These are phyloP conservation scores for Craseonycteris thonglongyai DNA, from an alignment of 2,113 vertebrate genomes.

Conservation along the genomic window DNA sequence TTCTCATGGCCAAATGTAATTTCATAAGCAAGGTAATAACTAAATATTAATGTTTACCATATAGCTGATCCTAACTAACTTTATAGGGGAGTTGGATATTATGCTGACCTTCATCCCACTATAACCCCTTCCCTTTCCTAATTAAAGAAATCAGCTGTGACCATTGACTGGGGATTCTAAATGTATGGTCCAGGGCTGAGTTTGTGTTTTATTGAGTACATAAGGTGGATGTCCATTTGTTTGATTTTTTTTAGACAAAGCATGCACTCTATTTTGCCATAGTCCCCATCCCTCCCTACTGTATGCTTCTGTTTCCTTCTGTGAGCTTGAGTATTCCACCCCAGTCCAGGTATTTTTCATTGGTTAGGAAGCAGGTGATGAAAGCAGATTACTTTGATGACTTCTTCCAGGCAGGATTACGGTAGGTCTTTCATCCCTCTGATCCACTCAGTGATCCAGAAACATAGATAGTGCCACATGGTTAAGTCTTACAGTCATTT, in stretches of 20 bases:
- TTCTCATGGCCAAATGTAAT: not conserved
- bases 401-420: not conserved
- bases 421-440: not conserved
- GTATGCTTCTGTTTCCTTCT: not conserved
- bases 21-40: not conserved
- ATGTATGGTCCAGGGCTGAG: not conserved
- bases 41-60: not conserved
- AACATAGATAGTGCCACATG: not conserved
- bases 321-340: not conserved
- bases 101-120: not conserved
- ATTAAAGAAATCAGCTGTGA: not conserved
- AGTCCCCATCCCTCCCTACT: not conserved
- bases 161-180: not conserved
- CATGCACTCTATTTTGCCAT: not conserved
- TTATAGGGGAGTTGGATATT: not conserved
- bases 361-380: not conserved
- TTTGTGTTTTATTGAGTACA: not conserved
- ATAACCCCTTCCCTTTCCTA: not conserved
- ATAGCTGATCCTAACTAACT: not conserved
- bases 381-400: not conserved
- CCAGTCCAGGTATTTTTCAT: not conserved
- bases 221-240: not conserved
- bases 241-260: not conserved
- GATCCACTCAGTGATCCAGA: not conserved
- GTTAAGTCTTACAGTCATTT: not conserved